Base-by-base conservation (phyloP, 2,113 vertebrate genomes). In the Cavia porcellus region DNA sequence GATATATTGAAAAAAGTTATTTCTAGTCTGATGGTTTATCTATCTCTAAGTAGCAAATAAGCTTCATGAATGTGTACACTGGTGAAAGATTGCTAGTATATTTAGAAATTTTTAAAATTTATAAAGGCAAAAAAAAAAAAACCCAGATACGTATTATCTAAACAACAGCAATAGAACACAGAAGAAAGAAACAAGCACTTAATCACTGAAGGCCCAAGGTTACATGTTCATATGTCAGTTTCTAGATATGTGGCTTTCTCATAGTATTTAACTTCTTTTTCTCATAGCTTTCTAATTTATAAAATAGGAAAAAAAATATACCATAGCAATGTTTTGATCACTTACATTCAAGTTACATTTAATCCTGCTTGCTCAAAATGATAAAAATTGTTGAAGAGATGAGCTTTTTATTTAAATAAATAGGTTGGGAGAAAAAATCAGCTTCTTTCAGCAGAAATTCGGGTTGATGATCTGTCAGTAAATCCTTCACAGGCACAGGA, bases 391-490 rank as follows among this genome's bases (percentile, higher is more conserved):
- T 64, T 85, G n/a, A 92, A 75, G 87, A 89, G 24, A 62, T 25
- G 85, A 92, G 55, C 15, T 72, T 68, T 90, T 80, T 92, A 70
- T 25, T 77, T 47, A 30, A 93, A 95, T 74, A 95, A 96, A 96
- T 17, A 86, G 66, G 59, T 90, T 47, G 88, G 85, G 42, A 80
- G 30, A 95, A 97, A 50, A 96, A 96, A 83, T 74, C 62, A 83
- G 79, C 82, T 93, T 94, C 72, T 93, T 28, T 86, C 89, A 96
- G 79, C 83, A 86, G 28, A 93, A 97, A 92, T 50, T 68, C 75
- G 72, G 38, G 90, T 68, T 52, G 28, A 55, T 57, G 45, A 97
- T 64, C 20, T 64, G 90, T 84, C 74, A 92, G 86, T 75, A 89
- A 94, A 96, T 80, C 68, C 64, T 79, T 93, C 57, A 42, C 14